A percentile compares a stretch with the other conserved stretches of the same genome.
phyloP scores from a whole-genome alignment of 2,113 vertebrate genomes.

The Hippocampus comes region DNA sequence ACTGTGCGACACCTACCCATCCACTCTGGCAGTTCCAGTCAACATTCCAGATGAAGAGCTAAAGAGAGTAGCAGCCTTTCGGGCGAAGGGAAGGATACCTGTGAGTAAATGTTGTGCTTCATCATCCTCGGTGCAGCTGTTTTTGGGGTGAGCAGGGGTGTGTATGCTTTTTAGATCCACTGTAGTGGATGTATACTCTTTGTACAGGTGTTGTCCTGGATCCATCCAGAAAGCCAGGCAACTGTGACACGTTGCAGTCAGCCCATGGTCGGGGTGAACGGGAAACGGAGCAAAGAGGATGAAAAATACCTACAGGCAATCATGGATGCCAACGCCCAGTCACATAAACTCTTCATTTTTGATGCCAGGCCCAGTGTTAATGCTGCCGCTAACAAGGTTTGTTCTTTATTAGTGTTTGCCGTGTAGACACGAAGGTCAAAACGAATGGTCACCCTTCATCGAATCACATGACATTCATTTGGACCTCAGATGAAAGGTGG shows the following conservation, averaged over 20 bases:
- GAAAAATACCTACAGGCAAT: slow-evolving; percentile 94
- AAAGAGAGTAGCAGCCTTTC: slow-evolving; percentile 84
- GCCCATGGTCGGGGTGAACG: slow-evolving; percentile 91
- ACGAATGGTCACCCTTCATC: not conserved
- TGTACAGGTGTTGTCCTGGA: slow-evolving; percentile 91
- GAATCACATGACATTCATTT: slow-evolving; percentile 7
- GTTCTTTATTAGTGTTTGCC: not conserved
- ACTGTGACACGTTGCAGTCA: slow-evolving; percentile 91
- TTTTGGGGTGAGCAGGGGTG: not conserved
- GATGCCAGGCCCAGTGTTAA: slow-evolving; percentile 94
- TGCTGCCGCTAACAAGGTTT: slow-evolving; percentile 91
- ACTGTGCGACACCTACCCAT: slow-evolving; percentile 91
- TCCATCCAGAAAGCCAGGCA: slow-evolving; percentile 97
- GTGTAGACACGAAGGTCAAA: not conserved
- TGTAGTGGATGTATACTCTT: too few relatives aligned
- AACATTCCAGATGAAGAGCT: slow-evolving; percentile 92
- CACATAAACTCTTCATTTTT: slow-evolving; percentile 97
- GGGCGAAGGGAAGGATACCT: slow-evolving; percentile 88
- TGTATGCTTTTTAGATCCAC: too few relatives aligned
- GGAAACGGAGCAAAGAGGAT: slow-evolving; percentile 92
- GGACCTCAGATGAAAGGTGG: slow-evolving; percentile 88
- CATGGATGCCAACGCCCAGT: slow-evolving; percentile 98
- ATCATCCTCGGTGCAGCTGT: not conserved
- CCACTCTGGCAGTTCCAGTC: slow-evolving; percentile 84
- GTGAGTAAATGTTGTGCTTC: slow-evolving; percentile 70